Conservation (phyloP, 2,888 invertebrate species). For the Xanthorhoe designata region DNA sequence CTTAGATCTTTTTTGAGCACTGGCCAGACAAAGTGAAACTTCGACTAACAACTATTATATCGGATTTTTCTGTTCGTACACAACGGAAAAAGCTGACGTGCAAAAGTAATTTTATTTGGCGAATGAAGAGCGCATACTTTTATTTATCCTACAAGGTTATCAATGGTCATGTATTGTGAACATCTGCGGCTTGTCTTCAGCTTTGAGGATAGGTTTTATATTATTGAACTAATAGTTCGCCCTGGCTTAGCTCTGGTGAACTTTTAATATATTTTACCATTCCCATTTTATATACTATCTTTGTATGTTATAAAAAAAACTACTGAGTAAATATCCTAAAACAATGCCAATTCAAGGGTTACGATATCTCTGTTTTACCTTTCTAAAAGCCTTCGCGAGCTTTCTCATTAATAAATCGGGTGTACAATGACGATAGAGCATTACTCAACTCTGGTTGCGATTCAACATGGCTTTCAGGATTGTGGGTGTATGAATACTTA, state of each 20-base stretch:
- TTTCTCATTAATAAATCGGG: conserved; percentile 37
- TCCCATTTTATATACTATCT: no score
- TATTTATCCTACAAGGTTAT: conserved; percentile 32
- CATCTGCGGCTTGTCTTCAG: conserved; percentile 31
- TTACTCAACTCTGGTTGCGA: conserved; percentile 36
- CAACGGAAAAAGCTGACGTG: conserved; percentile 53
- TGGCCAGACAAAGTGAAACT: conserved; percentile 2
- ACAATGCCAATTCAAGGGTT: conserved; percentile 3
- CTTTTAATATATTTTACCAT: no score
- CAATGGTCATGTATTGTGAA: conserved; percentile 28
- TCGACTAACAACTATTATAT: background rate
- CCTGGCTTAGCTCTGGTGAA: no score
- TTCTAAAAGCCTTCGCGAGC: conserved; percentile 16
- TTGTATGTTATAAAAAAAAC: background rate
- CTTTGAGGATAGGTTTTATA: background rate
- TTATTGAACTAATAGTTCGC: no score
- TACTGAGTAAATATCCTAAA: background rate
- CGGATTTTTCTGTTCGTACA: conserved; percentile 9
- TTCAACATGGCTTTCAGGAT: background rate
- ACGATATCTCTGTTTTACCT: conserved; percentile 18
- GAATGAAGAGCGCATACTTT: conserved; percentile 43
- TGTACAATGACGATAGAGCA: conserved; percentile 38
- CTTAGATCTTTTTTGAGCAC: background rate
- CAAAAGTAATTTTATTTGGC: conserved; percentile 52
- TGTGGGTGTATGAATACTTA: background rate